Evolutionary conservation across 64 coral and sea anemone genomes (phyloP).

Genomic region (Montipora efflorescens): DNA sequence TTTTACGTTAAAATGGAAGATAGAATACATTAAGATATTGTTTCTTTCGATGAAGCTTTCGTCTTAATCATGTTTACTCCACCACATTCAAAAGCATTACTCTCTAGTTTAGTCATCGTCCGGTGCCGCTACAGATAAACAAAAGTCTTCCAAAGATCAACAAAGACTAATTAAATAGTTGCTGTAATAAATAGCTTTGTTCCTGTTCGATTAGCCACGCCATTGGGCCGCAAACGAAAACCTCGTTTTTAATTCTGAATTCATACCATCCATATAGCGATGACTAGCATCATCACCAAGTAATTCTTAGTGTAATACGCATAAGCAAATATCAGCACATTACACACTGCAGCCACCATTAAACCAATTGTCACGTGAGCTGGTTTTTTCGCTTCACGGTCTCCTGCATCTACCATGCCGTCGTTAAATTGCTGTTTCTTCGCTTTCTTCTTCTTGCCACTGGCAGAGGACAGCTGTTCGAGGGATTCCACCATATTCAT

Average conservation of each 20-base stretch:
- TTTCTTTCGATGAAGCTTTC: too few relatives aligned
- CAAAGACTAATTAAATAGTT: too few relatives aligned
- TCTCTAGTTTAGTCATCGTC: too few relatives aligned
- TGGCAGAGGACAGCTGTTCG: conserved; percentile 49
- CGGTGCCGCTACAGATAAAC: too few relatives aligned
- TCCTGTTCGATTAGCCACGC: too few relatives aligned
- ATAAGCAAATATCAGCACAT: conserved; percentile 54
- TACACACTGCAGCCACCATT: conserved; percentile 24
- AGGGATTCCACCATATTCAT: conserved; percentile 76
- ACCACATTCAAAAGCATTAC: too few relatives aligned
- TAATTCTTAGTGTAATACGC: conserved; percentile 71
- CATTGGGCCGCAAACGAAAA: background rate
- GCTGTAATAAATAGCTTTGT: too few relatives aligned
- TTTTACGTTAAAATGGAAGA: too few relatives aligned
- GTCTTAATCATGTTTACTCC: too few relatives aligned
- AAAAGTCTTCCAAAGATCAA: too few relatives aligned
- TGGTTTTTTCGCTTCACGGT: conserved; percentile 55
- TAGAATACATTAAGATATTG: too few relatives aligned
- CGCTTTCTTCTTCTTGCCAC: conserved; percentile 51
- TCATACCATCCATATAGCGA: conserved; percentile 38
- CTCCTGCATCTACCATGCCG: conserved; percentile 76
- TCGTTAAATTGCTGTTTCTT: conserved; percentile 70
- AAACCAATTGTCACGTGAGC: conserved; percentile 42
- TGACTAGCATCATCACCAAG: conserved; percentile 62
- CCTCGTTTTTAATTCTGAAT: background rate